A percentile compares a stretch with the other conserved stretches of the same genome.
Evolutionary conservation across 1,140 invertebrate species (phyloP).

Genomic region (Nixonia krombeini): DNA sequence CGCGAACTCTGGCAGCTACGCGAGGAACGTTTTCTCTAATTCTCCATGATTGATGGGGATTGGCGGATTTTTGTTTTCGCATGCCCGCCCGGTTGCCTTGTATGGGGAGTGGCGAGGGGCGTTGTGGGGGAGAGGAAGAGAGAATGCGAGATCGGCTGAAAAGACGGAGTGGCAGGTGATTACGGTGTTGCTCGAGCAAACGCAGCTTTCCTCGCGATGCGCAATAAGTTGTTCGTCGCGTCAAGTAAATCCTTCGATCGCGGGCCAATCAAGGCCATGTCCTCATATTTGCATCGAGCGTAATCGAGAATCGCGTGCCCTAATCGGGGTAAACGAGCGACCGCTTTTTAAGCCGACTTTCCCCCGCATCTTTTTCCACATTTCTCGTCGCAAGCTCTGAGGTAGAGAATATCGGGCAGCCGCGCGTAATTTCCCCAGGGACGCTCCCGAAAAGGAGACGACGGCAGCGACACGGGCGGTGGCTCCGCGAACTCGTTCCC

Average conservation of each 20-base stretch:
- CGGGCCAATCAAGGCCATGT: background rate
- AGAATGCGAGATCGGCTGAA: constrained; percentile 4
- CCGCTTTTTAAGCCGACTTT: too few species aligned
- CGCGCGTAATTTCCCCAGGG: constrained; percentile 29
- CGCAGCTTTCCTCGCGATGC: background rate
- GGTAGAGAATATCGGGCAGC: too few species aligned
- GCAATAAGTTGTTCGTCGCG: constrained; percentile 10
- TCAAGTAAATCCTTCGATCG: background rate
- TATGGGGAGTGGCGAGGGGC: too few species aligned
- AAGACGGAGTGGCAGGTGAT: constrained; percentile 52
- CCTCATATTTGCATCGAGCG: background rate
- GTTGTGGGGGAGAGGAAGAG: too few species aligned
- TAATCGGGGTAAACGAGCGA: too few species aligned
- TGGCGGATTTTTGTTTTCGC: constrained; percentile 51
- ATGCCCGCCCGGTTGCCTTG: constrained; percentile 2
- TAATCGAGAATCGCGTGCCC: constrained; percentile 12
- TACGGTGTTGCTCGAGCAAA: constrained; percentile 27
- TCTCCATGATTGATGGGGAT: constrained; percentile 60
- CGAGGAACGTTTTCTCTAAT: constrained; percentile 52
- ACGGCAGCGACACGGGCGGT: constrained; percentile 9
- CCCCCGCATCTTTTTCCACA: too few species aligned
- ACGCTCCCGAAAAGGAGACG: constrained; percentile 25
- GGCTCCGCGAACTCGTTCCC: background rate
- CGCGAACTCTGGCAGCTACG: too few species aligned
- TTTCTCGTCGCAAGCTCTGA: too few species aligned